phyloP scores from a whole-genome alignment of 2,888 invertebrate species.

The Pollenia griseotomentosa region DNA sequence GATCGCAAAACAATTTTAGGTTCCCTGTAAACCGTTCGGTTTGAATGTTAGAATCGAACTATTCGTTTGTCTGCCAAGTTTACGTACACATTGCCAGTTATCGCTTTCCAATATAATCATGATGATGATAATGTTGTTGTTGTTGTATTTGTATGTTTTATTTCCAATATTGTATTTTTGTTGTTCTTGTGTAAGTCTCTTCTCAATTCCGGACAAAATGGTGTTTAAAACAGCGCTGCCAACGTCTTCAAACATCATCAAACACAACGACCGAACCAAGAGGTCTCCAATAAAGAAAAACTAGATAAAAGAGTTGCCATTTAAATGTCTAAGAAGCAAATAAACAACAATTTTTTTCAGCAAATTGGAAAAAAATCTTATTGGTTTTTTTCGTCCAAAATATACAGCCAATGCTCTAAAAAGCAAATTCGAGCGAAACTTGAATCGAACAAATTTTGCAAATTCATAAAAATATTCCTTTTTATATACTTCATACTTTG shows the following conservation, averaged over 20 bases:
- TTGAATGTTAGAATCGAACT: conserved; percentile 84
- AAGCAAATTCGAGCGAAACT: too few species aligned
- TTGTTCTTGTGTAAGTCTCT: conserved; percentile 39
- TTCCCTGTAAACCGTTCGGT: conserved; percentile 82
- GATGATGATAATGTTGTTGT: conserved; percentile 23
- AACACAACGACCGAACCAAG: background rate
- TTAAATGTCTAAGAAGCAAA: background rate
- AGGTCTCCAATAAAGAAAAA: background rate
- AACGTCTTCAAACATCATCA: conserved; percentile 37
- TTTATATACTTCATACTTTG: too few species aligned
- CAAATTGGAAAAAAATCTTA: too few species aligned
- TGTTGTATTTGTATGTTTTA: conserved; percentile 31
- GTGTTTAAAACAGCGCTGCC: conserved; percentile 25
- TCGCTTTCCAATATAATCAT: conserved; percentile 63
- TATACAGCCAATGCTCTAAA: too few species aligned
- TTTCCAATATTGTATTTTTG: conserved; percentile 51
- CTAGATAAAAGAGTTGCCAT: conserved; percentile 11
- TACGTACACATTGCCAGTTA: conserved; percentile 68
- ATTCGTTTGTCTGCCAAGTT: conserved; percentile 75
- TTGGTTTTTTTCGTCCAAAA: too few species aligned
- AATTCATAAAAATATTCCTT: too few species aligned
- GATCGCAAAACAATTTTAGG: conserved; percentile 17
- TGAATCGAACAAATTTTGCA: too few species aligned
- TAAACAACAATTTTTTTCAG: too few species aligned
- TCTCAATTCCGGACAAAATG: conserved; percentile 28